Percentiles rank a stretch among this genome's conserved stretches.
phyloP scores from a whole-genome alignment of 2,888 invertebrate species.

The Molorchus minor region DNA sequence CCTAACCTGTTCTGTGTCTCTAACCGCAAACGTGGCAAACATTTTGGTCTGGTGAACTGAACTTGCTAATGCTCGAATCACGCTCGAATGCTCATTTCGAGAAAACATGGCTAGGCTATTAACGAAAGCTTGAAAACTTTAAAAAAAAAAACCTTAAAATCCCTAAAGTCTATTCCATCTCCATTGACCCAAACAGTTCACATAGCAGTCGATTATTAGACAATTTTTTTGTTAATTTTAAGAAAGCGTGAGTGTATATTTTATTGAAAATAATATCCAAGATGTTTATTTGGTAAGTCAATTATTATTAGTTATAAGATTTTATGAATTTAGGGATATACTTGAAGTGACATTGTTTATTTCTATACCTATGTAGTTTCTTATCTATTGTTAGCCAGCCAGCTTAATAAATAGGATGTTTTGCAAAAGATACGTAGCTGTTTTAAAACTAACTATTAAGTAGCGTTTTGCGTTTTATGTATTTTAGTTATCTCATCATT shows the following conservation, averaged over 20 bases:
- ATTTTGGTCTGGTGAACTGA: no score
- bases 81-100: no score
- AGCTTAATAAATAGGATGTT: background rate
- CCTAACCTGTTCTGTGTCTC: no score
- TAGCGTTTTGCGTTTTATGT: slow-evolving; percentile 5
- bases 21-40: no score
- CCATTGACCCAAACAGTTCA: slow-evolving; percentile 35
- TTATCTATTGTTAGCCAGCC: slow-evolving; percentile 19
- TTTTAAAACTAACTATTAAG: background rate
- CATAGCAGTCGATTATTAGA: slow-evolving; percentile 25
- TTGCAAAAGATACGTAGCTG: background rate
- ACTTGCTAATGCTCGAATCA: no score
- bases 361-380: slow-evolving; percentile 22
- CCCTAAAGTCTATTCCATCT: slow-evolving; percentile 17
- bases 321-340: no score
- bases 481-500: slow-evolving; percentile 45
- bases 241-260: slow-evolving; percentile 18
- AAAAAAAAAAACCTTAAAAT: slow-evolving; percentile 15
- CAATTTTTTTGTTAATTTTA: slow-evolving; percentile 20
- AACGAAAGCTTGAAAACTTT: no score
- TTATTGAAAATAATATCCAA: slow-evolving; percentile 12
- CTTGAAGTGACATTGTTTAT: slow-evolving; percentile 18
- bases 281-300: slow-evolving; percentile 11
- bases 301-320: no score
- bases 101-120: no score